phyloP scores from a whole-genome alignment of 2,888 invertebrate genomes.

The Cotesia congregata region DNA sequence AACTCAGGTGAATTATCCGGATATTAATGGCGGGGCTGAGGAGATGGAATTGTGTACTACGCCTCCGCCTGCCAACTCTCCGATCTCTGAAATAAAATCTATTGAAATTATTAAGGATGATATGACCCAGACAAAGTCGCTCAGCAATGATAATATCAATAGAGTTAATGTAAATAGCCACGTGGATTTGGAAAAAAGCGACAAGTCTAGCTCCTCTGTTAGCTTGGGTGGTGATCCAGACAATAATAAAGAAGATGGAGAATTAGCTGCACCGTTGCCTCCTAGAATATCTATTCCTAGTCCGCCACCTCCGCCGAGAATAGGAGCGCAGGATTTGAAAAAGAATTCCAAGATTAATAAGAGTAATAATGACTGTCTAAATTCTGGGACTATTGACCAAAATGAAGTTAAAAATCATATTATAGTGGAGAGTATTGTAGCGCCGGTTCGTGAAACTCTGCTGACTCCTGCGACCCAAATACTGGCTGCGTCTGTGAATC shows the following conservation, averaged over 20 bases:
- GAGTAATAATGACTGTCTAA: conserved; percentile 48
- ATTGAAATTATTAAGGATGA: background rate
- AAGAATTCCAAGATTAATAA: conserved; percentile 49
- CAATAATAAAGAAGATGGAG: conserved; percentile 22
- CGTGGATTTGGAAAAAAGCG: background rate
- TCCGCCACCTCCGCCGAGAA: conserved; percentile 68
- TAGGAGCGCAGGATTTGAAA: conserved; percentile 62
- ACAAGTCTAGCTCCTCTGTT: background rate
- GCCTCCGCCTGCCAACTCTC: conserved; percentile 74
- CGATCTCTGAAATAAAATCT: conserved; percentile 51
- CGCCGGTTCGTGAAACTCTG: background rate
- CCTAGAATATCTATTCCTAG: conserved; percentile 64
- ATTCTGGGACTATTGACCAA: background rate
- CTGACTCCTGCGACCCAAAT: conserved; percentile 33
- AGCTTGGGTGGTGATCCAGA: background rate
- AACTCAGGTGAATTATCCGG: conserved; percentile 78
- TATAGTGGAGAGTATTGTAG: background rate
- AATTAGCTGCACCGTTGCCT: conserved; percentile 56
- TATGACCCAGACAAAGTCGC: background rate
- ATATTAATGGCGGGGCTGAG: conserved; percentile 71
- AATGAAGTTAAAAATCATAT: conserved; percentile 6
- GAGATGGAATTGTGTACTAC: conserved; percentile 77
- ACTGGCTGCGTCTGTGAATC: conserved; percentile 50
- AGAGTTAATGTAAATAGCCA: conserved; percentile 5
- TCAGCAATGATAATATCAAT: background rate